A percentile compares a stretch with the other conserved stretches of the same genome.
These are phyloP conservation scores for Hyperoplus immaculatus DNA, from an alignment of 2,797 vertebrate species.

Conservation along the genomic window DNA sequence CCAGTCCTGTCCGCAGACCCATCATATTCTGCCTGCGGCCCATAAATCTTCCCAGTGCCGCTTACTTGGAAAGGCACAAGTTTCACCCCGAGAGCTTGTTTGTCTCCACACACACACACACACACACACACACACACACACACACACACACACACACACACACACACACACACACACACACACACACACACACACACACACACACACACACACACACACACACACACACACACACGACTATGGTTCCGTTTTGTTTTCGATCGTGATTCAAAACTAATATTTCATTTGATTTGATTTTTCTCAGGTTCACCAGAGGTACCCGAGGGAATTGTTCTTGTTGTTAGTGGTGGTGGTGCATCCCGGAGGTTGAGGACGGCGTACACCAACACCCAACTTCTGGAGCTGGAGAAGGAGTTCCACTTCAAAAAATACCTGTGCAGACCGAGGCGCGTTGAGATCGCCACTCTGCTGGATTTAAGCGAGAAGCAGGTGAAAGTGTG, in stretches of 20 bases:
- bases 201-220: not conserved
- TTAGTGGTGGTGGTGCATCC: slow-evolving; percentile 83
- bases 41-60: slow-evolving; percentile 81
- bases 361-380: slow-evolving; percentile 96
- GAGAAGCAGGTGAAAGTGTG: slow-evolving; percentile 99
- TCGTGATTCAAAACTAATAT: slow-evolving; percentile 15
- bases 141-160: not conserved
- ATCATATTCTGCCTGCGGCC: slow-evolving; percentile 81
- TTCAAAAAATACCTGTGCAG: slow-evolving; percentile 98
- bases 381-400: slow-evolving; percentile 97
- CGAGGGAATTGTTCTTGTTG: slow-evolving; percentile 59
- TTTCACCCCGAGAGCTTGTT: slow-evolving; percentile 80
- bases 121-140: not conserved
- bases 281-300: slow-evolving; percentile 14
- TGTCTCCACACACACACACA: slow-evolving; percentile 7
- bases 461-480: slow-evolving; percentile 93
- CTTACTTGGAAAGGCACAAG: slow-evolving; percentile 69
- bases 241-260: slow-evolving; percentile 36
- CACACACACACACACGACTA: not conserved
- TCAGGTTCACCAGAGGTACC: slow-evolving; percentile 72
- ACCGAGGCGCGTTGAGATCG: slow-evolving; percentile 95
- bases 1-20: slow-evolving; percentile 82
- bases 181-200: not conserved
- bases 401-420: slow-evolving; percentile 98
- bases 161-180: not conserved